phyloP scores from a whole-genome alignment of 1,140 invertebrate species.

The Caenorhabditis elegans region DNA sequence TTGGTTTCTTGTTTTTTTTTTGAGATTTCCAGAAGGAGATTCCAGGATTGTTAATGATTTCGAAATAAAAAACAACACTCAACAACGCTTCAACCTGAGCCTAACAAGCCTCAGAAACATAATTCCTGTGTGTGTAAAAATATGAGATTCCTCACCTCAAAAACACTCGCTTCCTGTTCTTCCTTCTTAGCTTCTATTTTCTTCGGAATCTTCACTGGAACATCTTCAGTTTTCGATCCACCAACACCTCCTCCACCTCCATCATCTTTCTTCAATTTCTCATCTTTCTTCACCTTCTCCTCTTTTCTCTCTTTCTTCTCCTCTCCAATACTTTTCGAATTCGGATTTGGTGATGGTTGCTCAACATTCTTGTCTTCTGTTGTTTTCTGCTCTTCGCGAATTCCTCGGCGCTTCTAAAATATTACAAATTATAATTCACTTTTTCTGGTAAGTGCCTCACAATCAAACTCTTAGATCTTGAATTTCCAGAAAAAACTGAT shows the following conservation, averaged over 20 bases:
- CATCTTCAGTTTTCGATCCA: neutral
- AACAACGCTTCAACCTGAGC: too few species aligned
- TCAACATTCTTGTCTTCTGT: neutral
- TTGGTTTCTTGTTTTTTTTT: too few species aligned
- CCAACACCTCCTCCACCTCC: too few species aligned
- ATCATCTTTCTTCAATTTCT: neutral
- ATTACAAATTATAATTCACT: too few species aligned
- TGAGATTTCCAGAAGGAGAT: too few species aligned
- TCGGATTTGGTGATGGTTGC: too few species aligned
- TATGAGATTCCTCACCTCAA: neutral
- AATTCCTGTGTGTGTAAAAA: too few species aligned
- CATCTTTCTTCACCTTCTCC: neutral
- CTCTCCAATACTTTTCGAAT: neutral
- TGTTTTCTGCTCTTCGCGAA: neutral
- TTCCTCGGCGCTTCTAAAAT: neutral
- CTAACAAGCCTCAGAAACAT: too few species aligned
- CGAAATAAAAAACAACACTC: neutral
- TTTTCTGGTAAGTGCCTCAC: neutral
- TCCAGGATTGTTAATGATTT: too few species aligned
- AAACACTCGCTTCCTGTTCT: slow-evolving; percentile 11
- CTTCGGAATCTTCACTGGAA: neutral
- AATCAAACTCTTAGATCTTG: neutral
- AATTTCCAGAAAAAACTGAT: neutral
- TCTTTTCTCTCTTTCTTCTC: neutral
- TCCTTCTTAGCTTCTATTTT: neutral